phyloP scores from a whole-genome alignment of 2,113 vertebrate genomes.

The Mastomys natalensis region DNA sequence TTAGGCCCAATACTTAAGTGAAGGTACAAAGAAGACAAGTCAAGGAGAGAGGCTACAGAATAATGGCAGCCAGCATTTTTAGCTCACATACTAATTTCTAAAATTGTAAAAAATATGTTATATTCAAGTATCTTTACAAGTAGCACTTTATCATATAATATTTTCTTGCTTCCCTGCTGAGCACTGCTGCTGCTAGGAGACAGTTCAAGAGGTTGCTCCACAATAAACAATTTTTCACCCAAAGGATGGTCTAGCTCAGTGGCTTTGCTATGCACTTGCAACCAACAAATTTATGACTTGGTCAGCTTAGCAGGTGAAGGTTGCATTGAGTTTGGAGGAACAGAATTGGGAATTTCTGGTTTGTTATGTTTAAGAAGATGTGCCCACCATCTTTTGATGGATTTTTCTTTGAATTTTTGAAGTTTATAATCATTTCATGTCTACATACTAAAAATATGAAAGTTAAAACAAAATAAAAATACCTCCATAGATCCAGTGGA shows the following conservation, averaged over 20 bases:
- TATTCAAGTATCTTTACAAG: too few relatives aligned
- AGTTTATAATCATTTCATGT: background rate
- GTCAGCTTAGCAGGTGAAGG: background rate
- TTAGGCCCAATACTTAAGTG: background rate
- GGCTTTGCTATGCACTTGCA: background rate
- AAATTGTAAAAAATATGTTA: background rate
- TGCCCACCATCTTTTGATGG: background rate
- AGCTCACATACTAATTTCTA: background rate
- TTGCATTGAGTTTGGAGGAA: background rate
- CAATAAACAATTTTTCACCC: background rate
- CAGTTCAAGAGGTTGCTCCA: background rate
- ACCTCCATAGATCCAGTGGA: background rate
- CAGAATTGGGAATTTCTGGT: background rate
- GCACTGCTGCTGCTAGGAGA: background rate
- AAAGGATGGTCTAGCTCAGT: background rate
- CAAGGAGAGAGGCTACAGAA: background rate
- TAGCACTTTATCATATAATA: too few relatives aligned
- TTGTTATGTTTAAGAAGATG: background rate
- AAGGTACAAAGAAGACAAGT: background rate
- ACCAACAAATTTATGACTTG: background rate
- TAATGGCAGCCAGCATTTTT: background rate
- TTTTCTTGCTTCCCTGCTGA: background rate
- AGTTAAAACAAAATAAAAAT: background rate
- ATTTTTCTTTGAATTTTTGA: slow-evolving; percentile 13
- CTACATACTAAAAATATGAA: background rate